Evolutionary conservation across 2,797 vertebrate species (phyloP).

Genomic region (Pagetopsis macropterus): DNA sequence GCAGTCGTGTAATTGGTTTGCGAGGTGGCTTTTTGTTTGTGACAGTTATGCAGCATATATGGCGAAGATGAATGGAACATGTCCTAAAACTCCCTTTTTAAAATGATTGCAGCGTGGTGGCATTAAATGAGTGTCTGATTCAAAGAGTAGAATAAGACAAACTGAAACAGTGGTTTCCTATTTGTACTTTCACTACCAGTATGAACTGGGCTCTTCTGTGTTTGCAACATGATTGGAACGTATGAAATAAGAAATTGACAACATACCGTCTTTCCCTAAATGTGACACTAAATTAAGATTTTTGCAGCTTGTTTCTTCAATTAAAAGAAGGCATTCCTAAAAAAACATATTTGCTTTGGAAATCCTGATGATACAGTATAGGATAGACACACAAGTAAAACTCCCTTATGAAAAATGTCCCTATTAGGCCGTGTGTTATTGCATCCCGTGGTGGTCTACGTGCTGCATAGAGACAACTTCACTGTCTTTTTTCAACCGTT

Average conservation of each 20-base stretch:
- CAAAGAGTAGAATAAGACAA: conserved; percentile 43
- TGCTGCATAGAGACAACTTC: too few relatives aligned
- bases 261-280: not conserved
- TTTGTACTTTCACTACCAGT: conserved; percentile 23
- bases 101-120: conserved; percentile 38
- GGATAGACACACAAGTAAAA: too few relatives aligned
- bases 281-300: not conserved
- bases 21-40: conserved; percentile 58
- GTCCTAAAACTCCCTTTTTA: conserved; percentile 47
- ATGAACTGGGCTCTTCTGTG: conserved; percentile 22
- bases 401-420: not conserved
- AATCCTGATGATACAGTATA: too few relatives aligned
- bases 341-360: too few relatives aligned
- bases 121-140: conserved; percentile 48
- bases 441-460: not conserved
- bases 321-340: too few relatives aligned
- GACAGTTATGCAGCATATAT: conserved; percentile 60
- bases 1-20: conserved; percentile 70
- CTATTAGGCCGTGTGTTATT: not conserved
- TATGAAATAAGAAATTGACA: conserved; percentile 1
- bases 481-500: too few relatives aligned
- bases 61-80: conserved; percentile 68
- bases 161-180: conserved; percentile 33
- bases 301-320: not conserved
- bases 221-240: conserved; percentile 1